Base-by-base conservation (phyloP, 1,140 invertebrate species). In the Theocolax elegans region DNA sequence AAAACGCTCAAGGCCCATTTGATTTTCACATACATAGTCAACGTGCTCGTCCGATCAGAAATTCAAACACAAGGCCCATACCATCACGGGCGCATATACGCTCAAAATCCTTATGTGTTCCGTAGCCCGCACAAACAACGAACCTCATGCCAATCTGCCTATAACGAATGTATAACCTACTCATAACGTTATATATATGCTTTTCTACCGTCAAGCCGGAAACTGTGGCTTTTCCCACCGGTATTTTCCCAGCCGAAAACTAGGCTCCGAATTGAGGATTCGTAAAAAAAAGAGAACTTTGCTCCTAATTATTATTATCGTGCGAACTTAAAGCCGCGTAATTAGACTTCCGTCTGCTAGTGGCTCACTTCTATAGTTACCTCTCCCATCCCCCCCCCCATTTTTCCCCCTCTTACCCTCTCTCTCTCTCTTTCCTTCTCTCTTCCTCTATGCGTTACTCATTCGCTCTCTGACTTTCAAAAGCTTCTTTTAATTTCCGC, bases 251-350 rank as follows among this genome's bases (percentile, higher is more conserved):
- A 75, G 68, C 67, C 69, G 71, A 74, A 72, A 74, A 56, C 71
- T 67, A 62, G 27, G 71, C 53, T 69, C 58, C 58, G 59, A 70
- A 60, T 67, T 73, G 71, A 69, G 73, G 35, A 68, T 67, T 60
- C 65, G 73, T 70, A 74, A 77, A 77, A 76, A 75, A 73, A 75
- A 48, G 27, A 46, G 25, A 44, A 67, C 27, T 44, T 77, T 72
- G 77, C 73, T 75, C 75, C 77, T 80, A 83, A 84, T 83, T 79
- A 80, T 83, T 83, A 82, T 85, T 83, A 78, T 77, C 82, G 82
- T 83, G 83, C 76, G 82, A 85, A 81, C 72, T 73, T 67, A 65
- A 67, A 53, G 72, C 72, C 68, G 56, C 71, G 75, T 82, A 83
- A 85, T 83, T 85, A 85, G 40, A 46, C 82, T 83, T 83, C 82